Evolutionary conservation across 1,140 invertebrate genomes (phyloP), one percentile per base, ranked within the genome.

Genomic region (Eurytemora carolleeae): DNA sequence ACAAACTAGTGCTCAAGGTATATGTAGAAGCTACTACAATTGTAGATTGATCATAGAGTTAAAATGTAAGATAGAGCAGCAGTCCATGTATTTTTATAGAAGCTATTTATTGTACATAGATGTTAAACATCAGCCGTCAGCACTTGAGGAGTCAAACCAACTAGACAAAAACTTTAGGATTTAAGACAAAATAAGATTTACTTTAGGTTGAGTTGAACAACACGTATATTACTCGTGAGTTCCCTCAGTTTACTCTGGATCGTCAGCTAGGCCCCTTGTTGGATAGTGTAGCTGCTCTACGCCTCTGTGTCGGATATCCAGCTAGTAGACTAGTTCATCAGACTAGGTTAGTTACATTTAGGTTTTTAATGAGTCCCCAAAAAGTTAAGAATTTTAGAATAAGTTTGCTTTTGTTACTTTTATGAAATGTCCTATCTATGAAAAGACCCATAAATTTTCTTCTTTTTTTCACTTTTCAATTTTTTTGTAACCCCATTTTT

Each of bases 291-390:
- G 60, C 60, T 2, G 57, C 54, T 2, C 25, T 62, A 17, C 53
- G 60, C 24, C 23, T 57, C n/a, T 62, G 60, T 22, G 44, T 62
- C 16, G 60, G 60, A 12, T 62, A 62, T 24, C 60, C 60, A n/a
- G 60, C 57, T 31, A 16, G 22, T 16, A 54, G 31, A n/a, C n/a
- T n/a, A 44, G 31, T 44, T n/a, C 31, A n/a, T 44, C 31, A 7
- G 31, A 12, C 7, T 12, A 7, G 31, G 31, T 12, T 44, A 44
- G 31, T n/a, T 44, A 12, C 7, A 12, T n/a, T n/a, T 44, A 44
- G 7, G 7, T 44, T 12, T 44, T 44, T 44, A n/a, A 44, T 44
- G n/a, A 44, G 31, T 44, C 31, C 31, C n/a, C n/a, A 44, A 44
- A 44, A 12, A 44, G 31, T 12, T 44, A 44, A n/a, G 31, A 44